Evolutionary conservation across 2,797 vertebrate species (phyloP).

Genomic region (Anguilla obscura): DNA sequence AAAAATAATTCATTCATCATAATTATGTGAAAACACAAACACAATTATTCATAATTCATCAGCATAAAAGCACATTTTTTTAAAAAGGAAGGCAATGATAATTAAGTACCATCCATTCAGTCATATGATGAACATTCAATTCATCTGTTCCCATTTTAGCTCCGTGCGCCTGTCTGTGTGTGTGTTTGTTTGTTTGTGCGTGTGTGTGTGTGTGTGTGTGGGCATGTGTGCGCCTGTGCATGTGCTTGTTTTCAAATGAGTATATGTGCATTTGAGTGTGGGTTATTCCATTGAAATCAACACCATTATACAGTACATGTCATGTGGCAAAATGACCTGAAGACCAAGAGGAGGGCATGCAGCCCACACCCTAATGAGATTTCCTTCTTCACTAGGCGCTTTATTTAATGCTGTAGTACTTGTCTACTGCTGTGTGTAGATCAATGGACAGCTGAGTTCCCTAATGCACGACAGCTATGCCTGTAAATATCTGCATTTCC

Average conservation of each 20-base stretch:
- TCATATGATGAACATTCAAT: neutral
- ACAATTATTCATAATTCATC: conserved; percentile 22
- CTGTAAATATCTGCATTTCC: neutral
- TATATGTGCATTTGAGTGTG: neutral
- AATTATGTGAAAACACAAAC: neutral
- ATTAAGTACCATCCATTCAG: neutral
- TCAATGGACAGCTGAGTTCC: neutral
- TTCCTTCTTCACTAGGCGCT: neutral
- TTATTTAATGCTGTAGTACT: neutral
- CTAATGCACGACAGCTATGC: neutral
- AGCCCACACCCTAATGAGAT: neutral
- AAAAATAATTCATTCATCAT: conserved; percentile 17
- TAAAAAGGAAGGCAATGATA: neutral
- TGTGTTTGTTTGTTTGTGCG: neutral
- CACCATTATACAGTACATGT: neutral
- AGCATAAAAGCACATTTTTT: neutral
- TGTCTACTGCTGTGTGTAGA: neutral
- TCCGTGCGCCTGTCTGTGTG: neutral
- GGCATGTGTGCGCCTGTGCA: neutral
- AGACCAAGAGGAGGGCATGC: neutral
- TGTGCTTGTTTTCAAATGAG: neutral
- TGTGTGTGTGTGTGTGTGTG: neutral
- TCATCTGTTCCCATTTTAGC: neutral
- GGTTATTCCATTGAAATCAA: neutral
- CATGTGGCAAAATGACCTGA: neutral